A percentile compares a stretch with the other conserved stretches of the same genome.
phyloP scores from a whole-genome alignment of 2,797 vertebrate genomes.

The Trichosurus vulpecula region DNA sequence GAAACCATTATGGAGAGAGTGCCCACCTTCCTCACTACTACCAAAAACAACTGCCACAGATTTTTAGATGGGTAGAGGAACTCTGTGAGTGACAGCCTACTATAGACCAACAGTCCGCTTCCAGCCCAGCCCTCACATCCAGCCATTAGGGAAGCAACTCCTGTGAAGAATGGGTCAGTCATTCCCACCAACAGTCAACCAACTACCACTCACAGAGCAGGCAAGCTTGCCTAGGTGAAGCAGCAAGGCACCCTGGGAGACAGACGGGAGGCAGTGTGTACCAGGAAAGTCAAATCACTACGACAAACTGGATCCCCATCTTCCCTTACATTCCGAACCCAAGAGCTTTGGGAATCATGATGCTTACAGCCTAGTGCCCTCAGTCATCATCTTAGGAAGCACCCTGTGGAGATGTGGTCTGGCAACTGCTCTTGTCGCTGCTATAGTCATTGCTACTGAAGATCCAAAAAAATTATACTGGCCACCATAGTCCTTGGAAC shows the following conservation, averaged over 20 bases:
- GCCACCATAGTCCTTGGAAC: neutral
- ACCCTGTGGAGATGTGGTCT: neutral
- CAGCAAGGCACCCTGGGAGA: neutral
- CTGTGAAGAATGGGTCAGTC: neutral
- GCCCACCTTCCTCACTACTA: neutral
- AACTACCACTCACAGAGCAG: neutral
- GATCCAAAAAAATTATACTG: neutral
- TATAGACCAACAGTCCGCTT: neutral
- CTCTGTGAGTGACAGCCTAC: neutral
- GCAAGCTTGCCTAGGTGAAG: neutral
- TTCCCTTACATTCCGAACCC: neutral
- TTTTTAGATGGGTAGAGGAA: neutral
- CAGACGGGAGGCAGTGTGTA: neutral
- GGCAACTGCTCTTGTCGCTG: neutral
- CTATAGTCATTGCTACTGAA: neutral
- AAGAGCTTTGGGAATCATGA: neutral
- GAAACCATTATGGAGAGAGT: neutral
- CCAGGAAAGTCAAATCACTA: neutral
- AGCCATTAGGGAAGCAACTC: neutral
- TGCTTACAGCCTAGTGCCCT: neutral
- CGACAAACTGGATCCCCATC: neutral
- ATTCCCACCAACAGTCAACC: neutral
- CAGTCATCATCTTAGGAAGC: neutral
- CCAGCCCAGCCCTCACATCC: neutral
- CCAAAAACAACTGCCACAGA: neutral